Conservation (phyloP, 2,113 vertebrate genomes). For the Cariama cristata region DNA sequence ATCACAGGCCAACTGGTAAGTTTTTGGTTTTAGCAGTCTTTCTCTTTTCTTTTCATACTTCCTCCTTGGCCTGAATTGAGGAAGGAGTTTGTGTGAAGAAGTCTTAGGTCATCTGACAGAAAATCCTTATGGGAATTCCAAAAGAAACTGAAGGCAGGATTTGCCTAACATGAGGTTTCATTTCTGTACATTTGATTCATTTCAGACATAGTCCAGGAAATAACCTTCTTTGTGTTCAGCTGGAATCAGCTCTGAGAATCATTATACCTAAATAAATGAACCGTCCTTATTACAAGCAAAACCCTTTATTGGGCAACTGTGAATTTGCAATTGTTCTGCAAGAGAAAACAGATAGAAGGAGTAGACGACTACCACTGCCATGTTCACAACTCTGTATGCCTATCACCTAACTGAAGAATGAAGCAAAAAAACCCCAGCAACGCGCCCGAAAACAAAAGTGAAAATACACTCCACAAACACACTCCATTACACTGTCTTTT, state of each 20-base stretch:
- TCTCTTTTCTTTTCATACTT: conserved; percentile 21
- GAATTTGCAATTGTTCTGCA: background rate
- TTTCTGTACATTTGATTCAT: background rate
- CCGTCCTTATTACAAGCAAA: background rate
- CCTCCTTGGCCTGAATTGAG: background rate
- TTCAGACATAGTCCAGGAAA: conserved; percentile 1
- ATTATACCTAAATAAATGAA: background rate
- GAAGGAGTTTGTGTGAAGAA: background rate
- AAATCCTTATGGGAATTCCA: conserved; percentile 19
- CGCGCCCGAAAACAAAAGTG: background rate
- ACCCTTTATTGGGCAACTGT: background rate
- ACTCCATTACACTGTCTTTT: background rate
- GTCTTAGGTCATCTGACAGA: background rate
- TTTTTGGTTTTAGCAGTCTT: background rate
- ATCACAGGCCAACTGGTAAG: background rate
- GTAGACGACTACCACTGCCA: background rate
- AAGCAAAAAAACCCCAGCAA: background rate
- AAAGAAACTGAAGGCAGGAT: background rate
- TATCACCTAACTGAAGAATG: background rate
- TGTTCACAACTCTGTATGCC: background rate
- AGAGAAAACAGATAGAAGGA: background rate
- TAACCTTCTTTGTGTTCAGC: background rate
- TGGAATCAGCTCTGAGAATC: background rate
- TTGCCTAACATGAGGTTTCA: background rate
- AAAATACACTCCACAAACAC: background rate